Conservation (phyloP, 2,888 invertebrate species). For the Drosophila multiciliata region DNA sequence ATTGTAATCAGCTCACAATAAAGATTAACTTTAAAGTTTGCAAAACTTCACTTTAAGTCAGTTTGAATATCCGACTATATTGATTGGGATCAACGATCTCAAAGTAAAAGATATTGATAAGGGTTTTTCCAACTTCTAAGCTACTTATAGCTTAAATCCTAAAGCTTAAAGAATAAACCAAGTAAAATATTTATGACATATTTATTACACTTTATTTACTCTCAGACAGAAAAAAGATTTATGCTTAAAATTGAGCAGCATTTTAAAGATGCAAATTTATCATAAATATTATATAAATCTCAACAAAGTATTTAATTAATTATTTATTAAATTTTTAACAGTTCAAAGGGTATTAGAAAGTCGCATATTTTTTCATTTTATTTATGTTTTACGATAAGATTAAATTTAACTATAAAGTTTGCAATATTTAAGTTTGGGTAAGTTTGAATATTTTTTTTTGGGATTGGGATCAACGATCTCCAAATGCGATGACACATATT, state of each 20-base stretch:
- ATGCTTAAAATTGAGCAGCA: not conserved
- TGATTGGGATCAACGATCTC: not conserved
- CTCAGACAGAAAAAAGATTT: not conserved
- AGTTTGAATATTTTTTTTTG: too few species aligned
- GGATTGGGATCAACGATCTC: too few species aligned
- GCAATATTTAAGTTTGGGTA: too few species aligned
- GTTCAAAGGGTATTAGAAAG: constrained; percentile 5
- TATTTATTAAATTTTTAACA: not conserved
- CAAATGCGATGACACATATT: too few species aligned
- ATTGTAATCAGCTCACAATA: constrained; percentile 36
- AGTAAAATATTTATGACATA: not conserved
- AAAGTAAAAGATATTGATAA: not conserved
- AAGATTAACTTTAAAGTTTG: not conserved
- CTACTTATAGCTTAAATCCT: not conserved
- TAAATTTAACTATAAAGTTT: too few species aligned
- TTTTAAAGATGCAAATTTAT: not conserved
- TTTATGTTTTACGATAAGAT: constrained; percentile 1
- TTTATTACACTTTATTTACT: not conserved
- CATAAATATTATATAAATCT: not conserved
- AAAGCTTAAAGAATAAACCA: not conserved
- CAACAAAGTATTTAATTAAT: not conserved
- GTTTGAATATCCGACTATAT: not conserved
- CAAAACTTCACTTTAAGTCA: not conserved
- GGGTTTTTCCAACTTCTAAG: not conserved
- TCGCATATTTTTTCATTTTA: not conserved